Percentiles rank a stretch among this genome's conserved stretches.
Evolutionary conservation across 2,888 invertebrate genomes (phyloP).

Genomic region (Ommatoiulus sabulosus): DNA sequence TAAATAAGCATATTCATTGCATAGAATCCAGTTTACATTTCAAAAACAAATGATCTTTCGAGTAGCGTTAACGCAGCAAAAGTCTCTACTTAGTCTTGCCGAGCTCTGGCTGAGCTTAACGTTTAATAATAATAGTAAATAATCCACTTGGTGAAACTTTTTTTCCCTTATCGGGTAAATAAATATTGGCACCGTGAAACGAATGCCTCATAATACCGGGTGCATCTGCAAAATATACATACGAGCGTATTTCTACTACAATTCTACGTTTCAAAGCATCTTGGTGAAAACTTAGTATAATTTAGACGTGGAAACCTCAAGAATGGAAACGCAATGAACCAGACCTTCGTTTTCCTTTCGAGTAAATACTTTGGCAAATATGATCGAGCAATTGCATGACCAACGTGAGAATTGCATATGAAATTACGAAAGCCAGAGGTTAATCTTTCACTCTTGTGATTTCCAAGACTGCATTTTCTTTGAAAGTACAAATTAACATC

Average conservation of each 20-base stretch:
- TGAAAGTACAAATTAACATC: background rate
- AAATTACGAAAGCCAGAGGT: no score
- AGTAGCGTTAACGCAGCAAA: background rate
- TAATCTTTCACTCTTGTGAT: background rate
- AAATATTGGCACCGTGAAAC: background rate
- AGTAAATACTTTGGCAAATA: no score
- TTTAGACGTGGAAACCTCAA: background rate
- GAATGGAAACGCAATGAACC: background rate
- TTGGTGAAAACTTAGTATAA: background rate
- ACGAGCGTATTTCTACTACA: background rate
- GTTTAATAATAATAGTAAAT: background rate
- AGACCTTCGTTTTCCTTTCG: background rate
- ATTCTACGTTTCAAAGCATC: background rate
- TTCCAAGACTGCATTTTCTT: background rate
- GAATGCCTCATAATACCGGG: background rate
- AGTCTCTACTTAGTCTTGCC: background rate
- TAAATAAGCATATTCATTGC: slow-evolving; percentile 26
- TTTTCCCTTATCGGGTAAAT: background rate
- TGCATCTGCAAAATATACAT: background rate
- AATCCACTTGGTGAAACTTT: background rate
- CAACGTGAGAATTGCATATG: no score
- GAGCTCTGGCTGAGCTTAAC: background rate
- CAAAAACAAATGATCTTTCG: background rate
- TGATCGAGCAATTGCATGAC: no score
- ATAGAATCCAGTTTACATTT: background rate